A percentile compares a stretch with the other conserved stretches of the same genome.
Evolutionary conservation across 1,140 invertebrate species (phyloP).

Genomic region (Yoshiicerus persimilis): DNA sequence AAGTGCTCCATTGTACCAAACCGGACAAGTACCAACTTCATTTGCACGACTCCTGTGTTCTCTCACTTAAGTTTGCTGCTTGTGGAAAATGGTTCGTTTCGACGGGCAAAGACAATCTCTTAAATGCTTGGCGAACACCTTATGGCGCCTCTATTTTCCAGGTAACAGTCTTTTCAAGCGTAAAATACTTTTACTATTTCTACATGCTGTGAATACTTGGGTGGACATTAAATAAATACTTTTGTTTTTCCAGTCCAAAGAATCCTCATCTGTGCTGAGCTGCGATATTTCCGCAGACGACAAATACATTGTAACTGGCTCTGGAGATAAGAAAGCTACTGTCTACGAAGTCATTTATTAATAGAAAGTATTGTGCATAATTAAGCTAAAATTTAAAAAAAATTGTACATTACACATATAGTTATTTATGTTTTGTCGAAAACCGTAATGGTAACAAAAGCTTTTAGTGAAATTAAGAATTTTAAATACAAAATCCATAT

Average conservation of each 20-base stretch:
- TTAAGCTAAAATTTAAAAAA: not conserved
- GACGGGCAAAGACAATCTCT: slow-evolving; percentile 96
- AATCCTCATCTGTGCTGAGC: slow-evolving; percentile 96
- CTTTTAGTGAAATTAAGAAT: not conserved
- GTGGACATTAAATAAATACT: not conserved
- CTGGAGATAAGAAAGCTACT: slow-evolving; percentile 69
- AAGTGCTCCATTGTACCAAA: slow-evolving; percentile 89
- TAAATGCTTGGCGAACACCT: slow-evolving; percentile 97
- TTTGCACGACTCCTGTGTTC: slow-evolving; percentile 97
- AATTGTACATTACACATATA: not conserved
- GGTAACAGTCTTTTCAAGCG: slow-evolving; percentile 61
- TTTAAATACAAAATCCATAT: not conserved
- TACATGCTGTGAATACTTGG: not conserved
- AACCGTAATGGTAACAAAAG: not conserved
- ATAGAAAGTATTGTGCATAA: slow-evolving; percentile 22
- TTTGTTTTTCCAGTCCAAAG: slow-evolving; percentile 76
- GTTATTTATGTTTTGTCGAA: not conserved
- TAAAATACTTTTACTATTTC: not conserved
- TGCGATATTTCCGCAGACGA: slow-evolving; percentile 99
- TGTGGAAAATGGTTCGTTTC: slow-evolving; percentile 99
- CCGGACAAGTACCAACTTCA: slow-evolving; percentile 97
- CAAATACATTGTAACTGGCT: slow-evolving; percentile 73
- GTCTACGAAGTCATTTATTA: slow-evolving; percentile 69
- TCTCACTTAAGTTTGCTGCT: slow-evolving; percentile 93
- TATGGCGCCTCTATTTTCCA: slow-evolving; percentile 98